A percentile compares a stretch with the other conserved stretches of the same genome.
phyloP scores from a whole-genome alignment of 1,140 invertebrate genomes.

The Ceratitis capitata region DNA sequence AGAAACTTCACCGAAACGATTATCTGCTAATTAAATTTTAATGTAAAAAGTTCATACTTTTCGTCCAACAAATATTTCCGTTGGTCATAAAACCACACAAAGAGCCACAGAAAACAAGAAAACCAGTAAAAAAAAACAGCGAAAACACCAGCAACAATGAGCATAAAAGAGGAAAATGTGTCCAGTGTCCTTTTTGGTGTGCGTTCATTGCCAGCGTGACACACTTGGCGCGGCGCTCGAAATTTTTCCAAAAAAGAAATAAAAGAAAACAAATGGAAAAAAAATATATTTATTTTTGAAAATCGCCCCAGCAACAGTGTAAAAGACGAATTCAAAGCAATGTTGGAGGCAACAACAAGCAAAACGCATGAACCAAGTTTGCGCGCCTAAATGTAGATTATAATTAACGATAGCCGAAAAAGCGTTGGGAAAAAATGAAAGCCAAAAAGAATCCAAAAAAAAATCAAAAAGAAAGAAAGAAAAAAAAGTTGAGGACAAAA shows the following conservation, averaged over 20 bases:
- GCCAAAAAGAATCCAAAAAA: background rate
- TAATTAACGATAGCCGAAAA: slow-evolving; percentile 32
- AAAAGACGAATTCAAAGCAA: background rate
- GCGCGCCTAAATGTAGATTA: slow-evolving; percentile 35
- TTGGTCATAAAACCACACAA: background rate
- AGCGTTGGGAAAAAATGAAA: background rate
- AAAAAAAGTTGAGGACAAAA: background rate
- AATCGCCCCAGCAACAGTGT: slow-evolving; percentile 32
- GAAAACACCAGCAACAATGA: background rate
- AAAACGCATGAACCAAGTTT: background rate
- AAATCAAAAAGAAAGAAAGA: background rate
- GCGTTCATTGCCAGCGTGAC: background rate
- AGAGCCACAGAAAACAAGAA: background rate
- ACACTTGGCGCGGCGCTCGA: background rate
- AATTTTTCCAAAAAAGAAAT: background rate
- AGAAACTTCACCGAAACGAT: background rate
- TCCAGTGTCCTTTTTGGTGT: background rate
- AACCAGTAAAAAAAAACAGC: background rate
- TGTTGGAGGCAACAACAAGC: background rate
- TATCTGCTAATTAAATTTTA: slow-evolving; percentile 42
- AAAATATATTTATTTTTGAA: too few relatives aligned
- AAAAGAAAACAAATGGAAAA: background rate
- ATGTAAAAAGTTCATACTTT: slow-evolving; percentile 20
- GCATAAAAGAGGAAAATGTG: background rate
- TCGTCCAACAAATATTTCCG: background rate